Conservation (phyloP, 1,140 invertebrate genomes). For the Hylaeus anthracinus region DNA sequence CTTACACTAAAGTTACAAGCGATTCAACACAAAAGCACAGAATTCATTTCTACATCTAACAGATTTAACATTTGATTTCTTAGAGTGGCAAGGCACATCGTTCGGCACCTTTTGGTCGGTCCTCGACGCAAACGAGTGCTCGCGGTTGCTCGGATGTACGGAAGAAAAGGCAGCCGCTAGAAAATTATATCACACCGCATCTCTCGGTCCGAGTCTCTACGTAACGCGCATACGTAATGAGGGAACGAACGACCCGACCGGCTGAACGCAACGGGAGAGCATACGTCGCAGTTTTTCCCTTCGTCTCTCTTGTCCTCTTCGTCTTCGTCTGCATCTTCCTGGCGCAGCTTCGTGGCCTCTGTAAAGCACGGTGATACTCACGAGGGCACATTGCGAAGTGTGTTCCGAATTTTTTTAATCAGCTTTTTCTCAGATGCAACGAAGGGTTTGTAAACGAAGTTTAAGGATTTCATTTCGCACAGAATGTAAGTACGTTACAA, state of each 20-base stretch:
- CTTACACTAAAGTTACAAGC: no score
- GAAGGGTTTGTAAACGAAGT: no score
- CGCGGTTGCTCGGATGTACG: not conserved
- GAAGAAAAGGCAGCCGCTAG: slow-evolving; percentile 59
- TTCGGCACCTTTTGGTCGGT: not conserved
- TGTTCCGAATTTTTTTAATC: no score
- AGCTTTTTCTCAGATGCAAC: no score
- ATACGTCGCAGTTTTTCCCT: slow-evolving; percentile 26
- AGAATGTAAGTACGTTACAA: no score
- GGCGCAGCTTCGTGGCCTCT: not conserved
- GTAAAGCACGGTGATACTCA: slow-evolving; percentile 24
- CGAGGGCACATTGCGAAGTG: no score
- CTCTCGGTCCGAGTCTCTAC: slow-evolving; percentile 64
- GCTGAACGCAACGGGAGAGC: slow-evolving; percentile 27
- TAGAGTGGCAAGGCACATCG: no score
- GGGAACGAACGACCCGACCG: slow-evolving; percentile 52
- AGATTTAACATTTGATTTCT: no score
- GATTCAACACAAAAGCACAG: no score
- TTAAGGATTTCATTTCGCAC: no score
- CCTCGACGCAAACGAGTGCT: not conserved
- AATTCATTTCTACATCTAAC: no score
- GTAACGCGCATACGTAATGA: slow-evolving; percentile 72
- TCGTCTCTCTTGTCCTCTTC: not conserved
- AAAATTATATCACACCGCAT: slow-evolving; percentile 71
- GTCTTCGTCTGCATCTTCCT: not conserved